A percentile compares a stretch with the other conserved stretches of the same genome.
phyloP scores from a whole-genome alignment of 2,797 vertebrate species.

The Tolypeutes matacus region DNA sequence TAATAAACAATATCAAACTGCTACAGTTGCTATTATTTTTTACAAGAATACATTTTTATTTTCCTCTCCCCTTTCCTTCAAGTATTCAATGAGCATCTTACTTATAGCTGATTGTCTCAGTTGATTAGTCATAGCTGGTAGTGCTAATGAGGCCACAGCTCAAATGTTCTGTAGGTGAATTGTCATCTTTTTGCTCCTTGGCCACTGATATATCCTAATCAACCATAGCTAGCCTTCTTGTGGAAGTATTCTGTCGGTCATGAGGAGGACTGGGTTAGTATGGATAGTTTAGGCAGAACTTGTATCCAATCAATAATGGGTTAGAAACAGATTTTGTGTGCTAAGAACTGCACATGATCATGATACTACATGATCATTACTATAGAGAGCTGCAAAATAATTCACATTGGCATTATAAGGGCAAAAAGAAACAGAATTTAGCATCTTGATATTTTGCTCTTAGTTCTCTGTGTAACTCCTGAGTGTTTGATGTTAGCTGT shows the following conservation, averaged over 20 bases:
- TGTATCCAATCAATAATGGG: not conserved
- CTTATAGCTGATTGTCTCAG: not conserved
- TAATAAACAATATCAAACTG: too few relatives aligned
- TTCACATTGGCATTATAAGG: constrained; percentile 27
- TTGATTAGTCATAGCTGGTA: not conserved
- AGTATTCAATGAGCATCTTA: not conserved
- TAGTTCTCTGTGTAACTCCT: not conserved
- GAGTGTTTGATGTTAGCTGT: constrained; percentile 15
- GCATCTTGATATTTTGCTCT: constrained; percentile 31
- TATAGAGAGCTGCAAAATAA: constrained; percentile 39
- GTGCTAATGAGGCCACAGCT: not conserved
- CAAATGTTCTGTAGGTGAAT: not conserved
- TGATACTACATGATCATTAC: not conserved
- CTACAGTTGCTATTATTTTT: not conserved
- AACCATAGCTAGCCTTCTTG: not conserved
- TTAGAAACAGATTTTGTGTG: constrained; percentile 21
- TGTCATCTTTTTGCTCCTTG: not conserved
- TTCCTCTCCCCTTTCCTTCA: constrained; percentile 4
- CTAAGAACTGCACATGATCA: not conserved
- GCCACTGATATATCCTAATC: not conserved
- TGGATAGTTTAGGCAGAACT: not conserved
- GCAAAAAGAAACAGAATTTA: constrained; percentile 56
- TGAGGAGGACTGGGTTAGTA: not conserved
- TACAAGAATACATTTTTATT: constrained; percentile 36
- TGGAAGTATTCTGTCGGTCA: not conserved